Base-by-base conservation (phyloP, 1,140 invertebrate species). In the Heliconius eleuchia region DNA sequence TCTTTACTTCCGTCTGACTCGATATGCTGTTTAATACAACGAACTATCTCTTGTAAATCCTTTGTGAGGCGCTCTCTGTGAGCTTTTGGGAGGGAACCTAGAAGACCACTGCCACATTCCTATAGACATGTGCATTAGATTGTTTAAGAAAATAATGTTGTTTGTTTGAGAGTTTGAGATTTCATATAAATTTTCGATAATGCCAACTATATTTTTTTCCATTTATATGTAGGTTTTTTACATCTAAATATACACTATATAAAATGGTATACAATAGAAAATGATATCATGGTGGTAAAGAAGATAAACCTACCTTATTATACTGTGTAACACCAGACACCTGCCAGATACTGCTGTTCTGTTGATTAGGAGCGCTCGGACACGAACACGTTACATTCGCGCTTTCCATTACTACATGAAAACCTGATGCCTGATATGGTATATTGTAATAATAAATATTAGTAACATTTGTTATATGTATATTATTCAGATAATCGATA, bases 281-380 rank as follows among this genome's bases (percentile, higher is more conserved):
- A 23, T 23, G 23, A 23, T 23, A 23, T 23, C 23, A 23, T 23
- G 23, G 23, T 23, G 23, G 42, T 16, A 46, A 13, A 46, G 11
- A 46, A 11, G 42, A 16, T 6, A 30, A 57, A 74, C 42, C 5
- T 83, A 93, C 92, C 89, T 93, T 94, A 71, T 90, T 89, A 9
- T 87, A 83, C 71, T 91, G 90, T 81, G 91, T 82, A 0, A 94
- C 80, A 0, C 91, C 94, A 0, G 92, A 94, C 8, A 94, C 88
- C 72, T 94, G 92, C 94, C 94, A 95, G 7, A 92, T 77, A 8
- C 92, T 91, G 80, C 87, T 94, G 78, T 90, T 92, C 78, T 93
- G 81, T 27, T 87, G 85, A n/a, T 86, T 86, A 9, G 82, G 82
- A 27, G 82, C 74, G 0, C 84, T 55, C 0, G 93, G 93, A 71